Evolutionary conservation across 1,140 invertebrate species (phyloP).

Genomic region (Drosophila repleta): DNA sequence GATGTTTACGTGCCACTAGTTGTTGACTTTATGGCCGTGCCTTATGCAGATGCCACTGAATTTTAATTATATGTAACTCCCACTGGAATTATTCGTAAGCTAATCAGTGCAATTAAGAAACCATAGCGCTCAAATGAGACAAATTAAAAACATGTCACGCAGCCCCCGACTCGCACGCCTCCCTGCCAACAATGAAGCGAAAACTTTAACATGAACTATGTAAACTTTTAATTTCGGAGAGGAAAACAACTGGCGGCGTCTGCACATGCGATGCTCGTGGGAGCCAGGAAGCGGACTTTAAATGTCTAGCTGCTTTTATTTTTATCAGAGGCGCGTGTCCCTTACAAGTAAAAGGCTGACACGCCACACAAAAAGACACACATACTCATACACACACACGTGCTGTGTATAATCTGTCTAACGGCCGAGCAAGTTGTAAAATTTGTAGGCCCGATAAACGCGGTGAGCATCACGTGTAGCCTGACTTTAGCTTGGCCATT

Average conservation of each 20-base stretch:
- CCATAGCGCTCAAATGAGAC: slow-evolving; percentile 7
- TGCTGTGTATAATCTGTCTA: slow-evolving; percentile 40
- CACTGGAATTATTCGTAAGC: slow-evolving; percentile 23
- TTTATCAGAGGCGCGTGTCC: slow-evolving; percentile 45
- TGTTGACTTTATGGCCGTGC: slow-evolving; percentile 30
- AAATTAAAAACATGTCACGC: slow-evolving; percentile 7
- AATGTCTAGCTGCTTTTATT: slow-evolving; percentile 23
- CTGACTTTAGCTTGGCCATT: slow-evolving; percentile 24
- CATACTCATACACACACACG: slow-evolving; percentile 20
- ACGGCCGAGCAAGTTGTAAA: slow-evolving; percentile 56
- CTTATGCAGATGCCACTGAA: slow-evolving; percentile 41
- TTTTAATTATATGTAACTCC: slow-evolving; percentile 45
- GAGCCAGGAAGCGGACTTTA: slow-evolving; percentile 27
- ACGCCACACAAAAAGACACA: slow-evolving; percentile 9
- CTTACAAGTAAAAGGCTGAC: slow-evolving; percentile 28
- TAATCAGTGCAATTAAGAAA: slow-evolving; percentile 38
- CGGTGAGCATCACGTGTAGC: neutral
- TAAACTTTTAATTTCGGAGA: slow-evolving; percentile 57
- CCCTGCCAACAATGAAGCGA: neutral
- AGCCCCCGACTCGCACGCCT: neutral
- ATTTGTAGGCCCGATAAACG: slow-evolving; percentile 39
- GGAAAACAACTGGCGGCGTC: neutral
- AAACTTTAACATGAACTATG: slow-evolving; percentile 33
- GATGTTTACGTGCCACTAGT: slow-evolving; percentile 24
- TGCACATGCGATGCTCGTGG: slow-evolving; percentile 36